Evolutionary conservation across 2,888 invertebrate genomes (phyloP).

Genomic region (Adelognathus sp.): DNA sequence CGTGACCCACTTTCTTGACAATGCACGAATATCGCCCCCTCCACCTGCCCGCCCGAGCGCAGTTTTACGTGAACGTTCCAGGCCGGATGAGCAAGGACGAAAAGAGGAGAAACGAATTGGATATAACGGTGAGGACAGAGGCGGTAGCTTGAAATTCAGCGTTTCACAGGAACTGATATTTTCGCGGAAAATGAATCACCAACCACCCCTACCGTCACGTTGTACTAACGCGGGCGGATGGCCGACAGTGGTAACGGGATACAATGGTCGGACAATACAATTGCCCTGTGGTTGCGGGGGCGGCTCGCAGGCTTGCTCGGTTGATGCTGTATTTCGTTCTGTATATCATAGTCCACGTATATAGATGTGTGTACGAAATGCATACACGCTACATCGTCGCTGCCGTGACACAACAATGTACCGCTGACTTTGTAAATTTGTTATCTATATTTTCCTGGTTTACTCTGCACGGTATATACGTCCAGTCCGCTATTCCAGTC

Average conservation of each 20-base stretch:
- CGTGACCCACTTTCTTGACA: conserved; percentile 71
- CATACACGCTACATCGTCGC: background rate
- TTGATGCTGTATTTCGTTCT: conserved; percentile 14
- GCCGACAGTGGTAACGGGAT: conserved; percentile 75
- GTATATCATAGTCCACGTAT: background rate
- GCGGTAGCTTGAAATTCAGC: conserved; percentile 73
- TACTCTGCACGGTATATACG: background rate
- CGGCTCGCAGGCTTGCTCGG: background rate
- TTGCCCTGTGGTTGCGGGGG: conserved; percentile 59
- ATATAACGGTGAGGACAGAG: conserved; percentile 21
- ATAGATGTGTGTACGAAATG: background rate
- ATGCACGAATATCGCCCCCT: conserved; percentile 52
- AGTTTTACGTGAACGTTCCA: conserved; percentile 42
- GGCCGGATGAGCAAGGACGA: conserved; percentile 42
- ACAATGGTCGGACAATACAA: conserved; percentile 78
- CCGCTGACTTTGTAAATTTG: background rate
- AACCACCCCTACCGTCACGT: too few relatives aligned
- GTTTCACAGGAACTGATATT: conserved; percentile 78
- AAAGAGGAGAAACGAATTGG: conserved; percentile 48
- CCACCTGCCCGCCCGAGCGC: background rate
- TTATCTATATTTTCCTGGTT: background rate
- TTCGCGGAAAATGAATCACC: conserved; percentile 78
- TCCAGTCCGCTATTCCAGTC: background rate
- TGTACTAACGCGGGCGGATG: conserved; percentile 69
- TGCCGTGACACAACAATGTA: background rate